Percentiles rank a stretch among this genome's conserved stretches.
These are phyloP conservation scores for Etheostoma spectabile DNA, from an alignment of 2,113 vertebrate genomes.

Conservation along the genomic window DNA sequence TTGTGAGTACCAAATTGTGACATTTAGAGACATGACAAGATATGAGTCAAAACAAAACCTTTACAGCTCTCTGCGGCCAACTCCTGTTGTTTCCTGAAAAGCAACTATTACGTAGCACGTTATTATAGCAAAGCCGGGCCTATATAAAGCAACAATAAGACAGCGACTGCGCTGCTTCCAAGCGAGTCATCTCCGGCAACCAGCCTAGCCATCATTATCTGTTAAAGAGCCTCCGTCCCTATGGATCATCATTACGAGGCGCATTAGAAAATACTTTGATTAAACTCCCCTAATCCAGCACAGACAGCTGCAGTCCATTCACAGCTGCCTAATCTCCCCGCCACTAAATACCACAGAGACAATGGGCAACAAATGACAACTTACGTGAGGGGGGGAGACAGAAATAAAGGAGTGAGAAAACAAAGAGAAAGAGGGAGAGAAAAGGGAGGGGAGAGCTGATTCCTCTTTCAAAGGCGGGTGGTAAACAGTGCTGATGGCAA, in stretches of 20 bases:
- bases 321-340: slow-evolving; percentile 95
- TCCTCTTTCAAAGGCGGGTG: slow-evolving; percentile 63
- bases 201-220: slow-evolving; percentile 95
- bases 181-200: slow-evolving; percentile 92
- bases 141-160: slow-evolving; percentile 79
- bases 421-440: slow-evolving; percentile 61
- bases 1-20: slow-evolving; percentile 37
- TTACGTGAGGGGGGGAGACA: slow-evolving; percentile 52
- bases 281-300: slow-evolving; percentile 99
- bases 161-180: slow-evolving; percentile 70
- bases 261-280: slow-evolving; percentile 99
- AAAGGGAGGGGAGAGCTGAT: slow-evolving; percentile 53
- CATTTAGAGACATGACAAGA: slow-evolving; percentile 13
- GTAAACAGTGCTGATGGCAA: slow-evolving; percentile 69
- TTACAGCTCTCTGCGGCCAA: background rate
- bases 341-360: slow-evolving; percentile 94
- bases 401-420: slow-evolving; percentile 66
- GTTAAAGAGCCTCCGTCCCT: slow-evolving; percentile 97
- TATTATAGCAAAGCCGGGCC: slow-evolving; percentile 48
- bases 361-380: slow-evolving; percentile 92
- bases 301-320: slow-evolving; percentile 98
- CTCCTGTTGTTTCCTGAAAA: slow-evolving; percentile 25
- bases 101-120: slow-evolving; percentile 3
- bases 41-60: slow-evolving; percentile 8
- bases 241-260: slow-evolving; percentile 98